phyloP scores from a whole-genome alignment of 2,888 invertebrate species.

The Platypus cylindrus region DNA sequence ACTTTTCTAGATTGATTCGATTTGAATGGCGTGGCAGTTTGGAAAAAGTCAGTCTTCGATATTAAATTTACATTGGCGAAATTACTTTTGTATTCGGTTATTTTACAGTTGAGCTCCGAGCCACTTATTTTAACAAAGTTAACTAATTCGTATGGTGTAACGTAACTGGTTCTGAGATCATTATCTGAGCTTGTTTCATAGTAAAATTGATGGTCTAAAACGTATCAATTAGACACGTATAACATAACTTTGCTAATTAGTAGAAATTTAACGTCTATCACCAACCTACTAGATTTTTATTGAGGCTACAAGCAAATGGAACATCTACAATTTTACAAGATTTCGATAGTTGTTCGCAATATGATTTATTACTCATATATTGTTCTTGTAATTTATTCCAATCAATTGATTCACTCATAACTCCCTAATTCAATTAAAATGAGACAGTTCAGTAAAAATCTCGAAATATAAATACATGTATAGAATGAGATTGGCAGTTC shows the following conservation, averaged over 20 bases:
- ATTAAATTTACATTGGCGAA: too few species aligned
- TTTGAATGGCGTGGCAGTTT: too few species aligned
- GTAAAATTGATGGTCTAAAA: constrained; percentile 12
- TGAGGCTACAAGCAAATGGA: constrained; percentile 29
- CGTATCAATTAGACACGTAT: not conserved
- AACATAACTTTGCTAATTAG: not conserved
- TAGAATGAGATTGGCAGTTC: too few species aligned
- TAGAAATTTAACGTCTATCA: not conserved
- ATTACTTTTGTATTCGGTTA: constrained; percentile 21
- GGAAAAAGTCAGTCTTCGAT: too few species aligned
- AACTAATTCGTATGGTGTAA: constrained; percentile 30
- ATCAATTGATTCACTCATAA: constrained; percentile 88
- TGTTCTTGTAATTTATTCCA: constrained; percentile 86
- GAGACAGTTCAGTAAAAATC: too few species aligned
- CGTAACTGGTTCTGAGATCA: constrained; percentile 18
- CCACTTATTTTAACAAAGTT: constrained; percentile 21
- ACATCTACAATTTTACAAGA: constrained; percentile 72
- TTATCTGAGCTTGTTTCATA: constrained; percentile 13
- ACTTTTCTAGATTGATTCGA: too few species aligned
- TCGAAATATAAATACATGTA: too few species aligned
- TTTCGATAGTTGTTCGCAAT: constrained; percentile 73
- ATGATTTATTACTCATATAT: constrained; percentile 68
- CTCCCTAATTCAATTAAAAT: too few species aligned
- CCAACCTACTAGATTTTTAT: constrained; percentile 24
- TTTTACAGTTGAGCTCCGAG: constrained; percentile 18